Base-by-base conservation (phyloP, 2,113 vertebrate species). In the Cynopterus brachyotis region DNA sequence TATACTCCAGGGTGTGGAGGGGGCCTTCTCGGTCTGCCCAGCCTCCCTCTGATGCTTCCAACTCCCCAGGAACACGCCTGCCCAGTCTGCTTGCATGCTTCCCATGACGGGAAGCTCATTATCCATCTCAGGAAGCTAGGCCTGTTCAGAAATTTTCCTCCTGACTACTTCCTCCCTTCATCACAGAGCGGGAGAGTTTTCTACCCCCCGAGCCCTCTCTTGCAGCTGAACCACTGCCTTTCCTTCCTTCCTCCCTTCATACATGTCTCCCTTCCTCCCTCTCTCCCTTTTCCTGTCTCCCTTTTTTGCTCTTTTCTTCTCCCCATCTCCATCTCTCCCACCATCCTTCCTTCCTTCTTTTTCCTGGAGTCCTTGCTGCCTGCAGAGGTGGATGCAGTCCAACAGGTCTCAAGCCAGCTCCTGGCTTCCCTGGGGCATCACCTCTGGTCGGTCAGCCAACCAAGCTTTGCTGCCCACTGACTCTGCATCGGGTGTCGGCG, bases 1-100 rank as follows among this genome's bases (percentile, higher is more conserved):
- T 1, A 37, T 26, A 3, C 19, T 11, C 9, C 17, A 7, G 10
- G 24, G 4, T 0, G 0, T 12, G 16, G 26, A 20, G 11, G 24
- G 19, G 13, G 24, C 5, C 15, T 22, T 57, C 66, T 4, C 42
- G 53, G 76, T 35, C 45, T 53, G 32, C 55, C 32, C 35, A 24
- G 5, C 5, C 37, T 75, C 37, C n/a, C 42, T 26, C 1, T 2
- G 60, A 75, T n/a, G 91, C 35, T 89, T 67, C 67, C 28, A 55
- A 55, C 10, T 4, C 8, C 17, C 22, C 72, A 59, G 55, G 72
- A n/a, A 28, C 17, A 7, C 10, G 40, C 0, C 62, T 40, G 17
- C 35, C 28, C 24, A 0, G 9, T 9, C 40, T 60, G 64, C 45
- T 47, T 53, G 45, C n/a, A 55, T 83, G 50, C 53, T 64, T 24